Conservation (phyloP, 1,140 invertebrate species). For the Magallana angulata region DNA sequence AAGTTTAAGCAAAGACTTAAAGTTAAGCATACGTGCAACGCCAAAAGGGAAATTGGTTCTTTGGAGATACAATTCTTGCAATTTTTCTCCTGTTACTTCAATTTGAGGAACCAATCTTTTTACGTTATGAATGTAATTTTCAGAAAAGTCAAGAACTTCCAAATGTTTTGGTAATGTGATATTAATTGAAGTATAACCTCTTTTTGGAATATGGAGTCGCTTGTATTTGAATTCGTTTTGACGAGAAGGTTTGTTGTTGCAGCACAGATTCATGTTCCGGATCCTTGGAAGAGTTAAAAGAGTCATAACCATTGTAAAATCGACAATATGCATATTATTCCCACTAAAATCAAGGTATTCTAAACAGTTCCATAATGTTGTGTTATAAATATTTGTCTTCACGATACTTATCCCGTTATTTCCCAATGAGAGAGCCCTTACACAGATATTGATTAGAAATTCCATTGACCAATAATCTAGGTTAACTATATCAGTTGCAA, state of each 20-base stretch:
- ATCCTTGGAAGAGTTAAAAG: neutral
- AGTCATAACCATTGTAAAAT: neutral
- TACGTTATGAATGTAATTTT: neutral
- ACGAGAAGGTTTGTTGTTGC: neutral
- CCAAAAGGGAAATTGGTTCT: neutral
- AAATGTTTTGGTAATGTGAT: neutral
- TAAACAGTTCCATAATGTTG: slow-evolving; percentile 3
- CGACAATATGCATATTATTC: neutral
- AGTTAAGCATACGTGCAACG: neutral
- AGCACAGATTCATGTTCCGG: neutral
- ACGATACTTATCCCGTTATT: neutral
- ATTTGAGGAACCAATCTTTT: neutral
- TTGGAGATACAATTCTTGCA: neutral
- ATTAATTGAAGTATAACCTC: neutral
- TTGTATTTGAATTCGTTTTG: neutral
- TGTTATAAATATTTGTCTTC: neutral
- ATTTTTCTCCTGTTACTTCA: neutral
- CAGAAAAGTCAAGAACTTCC: neutral
- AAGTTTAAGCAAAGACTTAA: neutral
- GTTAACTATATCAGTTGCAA: neutral
- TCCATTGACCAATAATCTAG: neutral
- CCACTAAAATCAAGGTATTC: neutral
- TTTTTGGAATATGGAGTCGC: neutral
- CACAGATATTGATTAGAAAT: neutral
- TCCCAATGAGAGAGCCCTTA: neutral